Evolutionary conservation across 2,888 invertebrate species (phyloP).

Genomic region (Nematopogon swammerdamellus): DNA sequence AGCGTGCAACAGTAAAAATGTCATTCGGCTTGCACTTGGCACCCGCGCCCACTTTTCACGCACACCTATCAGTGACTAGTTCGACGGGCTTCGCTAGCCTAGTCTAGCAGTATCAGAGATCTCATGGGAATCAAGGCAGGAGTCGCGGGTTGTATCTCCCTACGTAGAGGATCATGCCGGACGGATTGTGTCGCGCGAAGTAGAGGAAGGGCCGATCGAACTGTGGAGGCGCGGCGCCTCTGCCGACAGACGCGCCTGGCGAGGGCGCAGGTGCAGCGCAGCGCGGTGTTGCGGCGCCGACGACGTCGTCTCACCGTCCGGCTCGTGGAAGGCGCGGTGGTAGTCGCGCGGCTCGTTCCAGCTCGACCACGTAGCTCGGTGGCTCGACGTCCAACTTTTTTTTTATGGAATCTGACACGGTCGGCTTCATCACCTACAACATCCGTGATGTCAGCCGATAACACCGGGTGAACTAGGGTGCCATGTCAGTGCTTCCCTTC

Average conservation of each 20-base stretch:
- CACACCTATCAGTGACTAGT: too few species aligned
- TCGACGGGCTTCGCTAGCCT: slow-evolving; percentile 9
- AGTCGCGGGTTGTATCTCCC: slow-evolving; percentile 84
- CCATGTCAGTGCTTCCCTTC: too few species aligned
- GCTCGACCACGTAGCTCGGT: too few species aligned
- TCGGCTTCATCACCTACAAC: too few species aligned
- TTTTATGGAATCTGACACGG: too few species aligned
- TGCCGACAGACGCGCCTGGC: slow-evolving; percentile 69
- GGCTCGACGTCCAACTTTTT: too few species aligned
- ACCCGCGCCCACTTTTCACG: neutral
- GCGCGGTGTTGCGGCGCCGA: slow-evolving; percentile 56
- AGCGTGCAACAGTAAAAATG: too few species aligned
- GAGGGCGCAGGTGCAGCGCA: slow-evolving; percentile 65
- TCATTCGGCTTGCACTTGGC: neutral
- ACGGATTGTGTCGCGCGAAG: slow-evolving; percentile 86
- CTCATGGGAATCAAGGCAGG: slow-evolving; percentile 56
- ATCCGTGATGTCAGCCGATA: too few species aligned
- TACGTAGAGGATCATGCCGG: slow-evolving; percentile 86
- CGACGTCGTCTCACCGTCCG: too few species aligned
- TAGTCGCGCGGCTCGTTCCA: slow-evolving; percentile 62
- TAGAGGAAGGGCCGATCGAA: slow-evolving; percentile 87
- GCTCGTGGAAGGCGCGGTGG: slow-evolving; percentile 67
- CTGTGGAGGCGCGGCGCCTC: slow-evolving; percentile 67
- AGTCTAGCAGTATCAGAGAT: slow-evolving; percentile 43
- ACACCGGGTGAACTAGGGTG: too few species aligned